Evolutionary conservation across 1,140 invertebrate genomes (phyloP).

Genomic region (Trialeurodes vaporariorum): DNA sequence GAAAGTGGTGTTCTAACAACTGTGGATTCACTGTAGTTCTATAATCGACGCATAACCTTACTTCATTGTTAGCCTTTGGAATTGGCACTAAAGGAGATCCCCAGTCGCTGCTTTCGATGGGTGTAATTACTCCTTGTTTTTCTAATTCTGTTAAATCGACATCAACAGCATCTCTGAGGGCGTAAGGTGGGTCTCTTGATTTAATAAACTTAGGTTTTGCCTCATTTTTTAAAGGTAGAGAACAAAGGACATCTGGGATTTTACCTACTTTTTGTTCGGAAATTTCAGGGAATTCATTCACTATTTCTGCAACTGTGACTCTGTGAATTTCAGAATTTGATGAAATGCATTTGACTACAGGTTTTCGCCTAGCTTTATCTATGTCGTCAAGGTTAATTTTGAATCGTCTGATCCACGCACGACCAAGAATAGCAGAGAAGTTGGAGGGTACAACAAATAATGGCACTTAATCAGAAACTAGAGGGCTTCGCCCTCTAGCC

Average conservation of each 20-base stretch:
- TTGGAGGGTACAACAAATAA: too few species aligned
- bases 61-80: conserved; percentile 31
- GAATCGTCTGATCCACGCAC: conserved; percentile 17
- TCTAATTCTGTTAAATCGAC: background rate
- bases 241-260: background rate
- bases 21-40: conserved; percentile 24
- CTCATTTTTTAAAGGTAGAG: conserved; percentile 3
- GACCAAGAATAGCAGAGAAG: conserved; percentile 17
- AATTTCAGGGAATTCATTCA: conserved; percentile 12
- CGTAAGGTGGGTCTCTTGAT: conserved; percentile 32
- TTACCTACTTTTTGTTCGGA: conserved; percentile 19
- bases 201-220: conserved; percentile 28
- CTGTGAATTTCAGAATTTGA: too few species aligned
- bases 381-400: conserved; percentile 18
- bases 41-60: conserved; percentile 34
- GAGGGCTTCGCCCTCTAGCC: too few species aligned
- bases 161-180: conserved; percentile 31
- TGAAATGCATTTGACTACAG: too few species aligned
- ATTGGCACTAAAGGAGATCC: conserved; percentile 34
- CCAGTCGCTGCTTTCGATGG: conserved; percentile 30
- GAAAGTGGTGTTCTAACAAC: conserved; percentile 11
- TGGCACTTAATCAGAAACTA: too few species aligned
- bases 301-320: too few species aligned
- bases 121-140: conserved; percentile 24
- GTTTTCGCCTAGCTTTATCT: too few species aligned